Evolutionary conservation across 2,888 invertebrate species (phyloP).

Genomic region (Zaprionus obscuricornis): DNA sequence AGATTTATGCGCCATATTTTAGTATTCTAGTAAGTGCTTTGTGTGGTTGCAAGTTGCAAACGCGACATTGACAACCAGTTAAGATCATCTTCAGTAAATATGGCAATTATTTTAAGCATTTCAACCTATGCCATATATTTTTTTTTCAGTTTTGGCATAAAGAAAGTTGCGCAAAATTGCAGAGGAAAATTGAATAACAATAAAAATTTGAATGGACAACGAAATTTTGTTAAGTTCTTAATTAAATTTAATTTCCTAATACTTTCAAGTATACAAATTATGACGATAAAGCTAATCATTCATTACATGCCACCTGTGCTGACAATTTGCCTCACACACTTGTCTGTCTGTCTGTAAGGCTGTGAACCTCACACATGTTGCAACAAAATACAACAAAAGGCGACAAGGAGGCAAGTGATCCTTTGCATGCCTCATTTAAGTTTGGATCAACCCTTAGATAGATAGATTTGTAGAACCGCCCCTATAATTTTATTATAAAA

Average conservation of each 20-base stretch:
- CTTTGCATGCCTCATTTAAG: slow-evolving; percentile 63
- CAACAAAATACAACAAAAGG: slow-evolving; percentile 13
- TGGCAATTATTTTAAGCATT: too few relatives aligned
- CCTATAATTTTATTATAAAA: slow-evolving; percentile 48
- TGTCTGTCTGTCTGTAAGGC: slow-evolving; percentile 24
- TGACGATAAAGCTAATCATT: too few relatives aligned
- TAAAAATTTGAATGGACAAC: too few relatives aligned
- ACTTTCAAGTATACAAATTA: too few relatives aligned
- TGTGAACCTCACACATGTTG: slow-evolving; percentile 70
- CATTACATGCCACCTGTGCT: slow-evolving; percentile 57
- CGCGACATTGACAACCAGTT: slow-evolving; percentile 10
- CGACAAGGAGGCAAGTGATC: slow-evolving; percentile 32
- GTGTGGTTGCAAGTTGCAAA: slow-evolving; percentile 29
- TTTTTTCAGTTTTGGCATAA: too few relatives aligned
- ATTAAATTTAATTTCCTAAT: too few relatives aligned
- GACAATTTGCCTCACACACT: slow-evolving; percentile 40
- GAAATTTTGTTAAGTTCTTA: too few relatives aligned
- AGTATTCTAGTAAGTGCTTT: slow-evolving; percentile 35
- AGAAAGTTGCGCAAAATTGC: too few relatives aligned
- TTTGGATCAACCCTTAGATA: slow-evolving; percentile 8
- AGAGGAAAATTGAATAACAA: too few relatives aligned
- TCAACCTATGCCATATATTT: too few relatives aligned
- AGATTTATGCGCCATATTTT: slow-evolving; percentile 69
- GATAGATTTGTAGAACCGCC: slow-evolving; percentile 42
- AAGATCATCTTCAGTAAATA: slow-evolving; percentile 1